A percentile compares a stretch with the other conserved stretches of the same genome.
These are phyloP conservation scores for Cygnus olor DNA, from an alignment of 2,797 vertebrate species.

Conservation along the genomic window DNA sequence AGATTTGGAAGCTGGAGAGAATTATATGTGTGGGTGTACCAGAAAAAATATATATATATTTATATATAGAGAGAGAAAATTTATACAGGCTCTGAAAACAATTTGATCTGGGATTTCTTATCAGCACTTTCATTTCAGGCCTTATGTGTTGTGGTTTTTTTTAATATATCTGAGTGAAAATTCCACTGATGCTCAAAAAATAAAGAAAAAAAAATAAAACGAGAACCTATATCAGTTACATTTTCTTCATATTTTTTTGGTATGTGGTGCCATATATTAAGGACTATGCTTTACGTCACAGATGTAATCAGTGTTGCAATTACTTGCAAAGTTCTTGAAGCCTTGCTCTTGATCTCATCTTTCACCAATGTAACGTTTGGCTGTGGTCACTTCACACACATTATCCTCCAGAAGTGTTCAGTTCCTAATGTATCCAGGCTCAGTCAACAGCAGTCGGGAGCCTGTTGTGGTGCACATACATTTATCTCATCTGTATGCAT, in stretches of 20 bases:
- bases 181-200: neutral
- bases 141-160: neutral
- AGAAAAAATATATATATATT: neutral
- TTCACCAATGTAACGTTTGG: neutral
- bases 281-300: neutral
- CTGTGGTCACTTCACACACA: neutral
- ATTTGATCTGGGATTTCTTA: constrained; percentile 17
- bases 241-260: neutral
- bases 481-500: neutral
- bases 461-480: rapidly evolving
- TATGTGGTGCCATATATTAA: neutral
- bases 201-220: neutral
- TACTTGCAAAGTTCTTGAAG: neutral
- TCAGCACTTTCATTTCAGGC: neutral
- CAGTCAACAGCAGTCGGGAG: neutral
- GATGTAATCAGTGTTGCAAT: neutral
- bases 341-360: neutral
- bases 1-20: neutral
- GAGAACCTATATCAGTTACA: neutral
- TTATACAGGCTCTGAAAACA: constrained; percentile 4
- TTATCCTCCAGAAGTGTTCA: neutral
- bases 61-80: neutral
- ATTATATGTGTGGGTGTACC: neutral
- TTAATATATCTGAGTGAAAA: neutral
- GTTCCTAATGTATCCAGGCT: neutral